Percentiles rank a stretch among this genome's conserved stretches.
These are phyloP conservation scores for Drosophila prolongata DNA, from an alignment of 2,888 invertebrate genomes.

Conservation along the genomic window DNA sequence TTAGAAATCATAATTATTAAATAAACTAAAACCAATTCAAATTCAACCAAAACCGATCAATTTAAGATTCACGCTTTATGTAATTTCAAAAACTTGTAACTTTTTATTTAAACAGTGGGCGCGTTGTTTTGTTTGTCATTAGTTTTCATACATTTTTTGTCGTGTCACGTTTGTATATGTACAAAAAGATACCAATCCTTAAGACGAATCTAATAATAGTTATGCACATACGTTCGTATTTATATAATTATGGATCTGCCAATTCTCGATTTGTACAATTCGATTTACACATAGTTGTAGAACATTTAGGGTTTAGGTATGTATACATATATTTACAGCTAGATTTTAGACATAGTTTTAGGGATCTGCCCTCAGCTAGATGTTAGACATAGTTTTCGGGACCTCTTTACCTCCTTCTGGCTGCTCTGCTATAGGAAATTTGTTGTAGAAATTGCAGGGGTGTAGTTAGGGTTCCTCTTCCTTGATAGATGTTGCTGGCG, in stretches of 20 bases:
- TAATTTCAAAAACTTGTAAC: slow-evolving; percentile 73
- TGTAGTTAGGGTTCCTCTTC: slow-evolving; percentile 55
- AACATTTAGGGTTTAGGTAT: slow-evolving; percentile 50
- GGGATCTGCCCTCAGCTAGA: slow-evolving; percentile 37
- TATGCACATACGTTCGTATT: slow-evolving; percentile 46
- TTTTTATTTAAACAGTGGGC: slow-evolving; percentile 76
- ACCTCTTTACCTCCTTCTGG: slow-evolving; percentile 15
- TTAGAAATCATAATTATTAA: no score
- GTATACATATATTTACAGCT: slow-evolving; percentile 69
- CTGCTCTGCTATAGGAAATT: slow-evolving; percentile 45
- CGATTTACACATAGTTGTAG: slow-evolving; percentile 64
- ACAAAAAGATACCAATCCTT: slow-evolving; percentile 74
- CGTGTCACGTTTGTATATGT: slow-evolving; percentile 49
- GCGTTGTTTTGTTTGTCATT: slow-evolving; percentile 32
- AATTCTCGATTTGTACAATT: slow-evolving; percentile 70
- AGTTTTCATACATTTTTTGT: slow-evolving; percentile 44
- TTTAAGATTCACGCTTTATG: background rate
- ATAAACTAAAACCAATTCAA: no score
- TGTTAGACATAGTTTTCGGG: slow-evolving; percentile 48
- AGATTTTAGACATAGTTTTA: slow-evolving; percentile 53
- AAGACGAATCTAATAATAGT: slow-evolving; percentile 44
- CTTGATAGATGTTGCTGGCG: slow-evolving; percentile 34
- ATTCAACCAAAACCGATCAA: background rate
- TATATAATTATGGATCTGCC: slow-evolving; percentile 52
- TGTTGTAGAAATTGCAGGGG: slow-evolving; percentile 42